Evolutionary conservation across 2,797 vertebrate genomes (phyloP), one percentile per base, ranked within the genome.

Genomic region (Ceyx erithaca): DNA sequence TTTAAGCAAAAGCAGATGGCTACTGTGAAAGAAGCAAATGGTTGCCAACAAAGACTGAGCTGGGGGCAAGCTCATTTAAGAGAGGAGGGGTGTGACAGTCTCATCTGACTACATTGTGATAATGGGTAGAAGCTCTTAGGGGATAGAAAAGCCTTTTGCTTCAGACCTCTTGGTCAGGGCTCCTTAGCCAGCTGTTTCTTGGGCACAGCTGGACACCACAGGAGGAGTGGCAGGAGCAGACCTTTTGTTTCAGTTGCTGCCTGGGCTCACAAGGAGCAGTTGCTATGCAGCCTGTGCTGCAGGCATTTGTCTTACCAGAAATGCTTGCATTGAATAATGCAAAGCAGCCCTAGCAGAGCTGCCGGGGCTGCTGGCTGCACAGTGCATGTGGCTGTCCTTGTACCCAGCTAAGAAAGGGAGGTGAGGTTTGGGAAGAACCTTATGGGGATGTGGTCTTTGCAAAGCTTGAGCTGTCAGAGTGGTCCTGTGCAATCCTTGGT

Each of bases 371-470:
- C 64, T 41, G 48, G 13, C 4, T 2, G 1, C n/a, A 2, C 37
- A 2, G 75, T 21, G 19, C 40, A 3, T 1, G 6, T 17, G 49
- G 20, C 33, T 30, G 83, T 15, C 58, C 46, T 71, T 5, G 23
- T 7, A 22, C 35, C 51, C 1, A 0, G 48, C 48, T 4, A 13
- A 54, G 45, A 31, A 49, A 33, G 14, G 28, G 43, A 80, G 23
- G 21, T 6, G 12, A 45, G 40, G 13, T 64, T 28, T 87, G 57
- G 25, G 72, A 64, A 33, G 31, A 3, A 0, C 57, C 12, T 73
- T 35, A 1, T 1, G 2, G 59, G 20, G 16, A 30, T 17, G 5
- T 17, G 52, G 5, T 2, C 2, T 45, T 49, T 41, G 30, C 30
- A 55, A 59, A 66, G 64, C 40, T 48, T 48, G 41, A 64, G 63